Base-by-base conservation (phyloP, 2,113 vertebrate species). In the Proterorhinus semilunaris region DNA sequence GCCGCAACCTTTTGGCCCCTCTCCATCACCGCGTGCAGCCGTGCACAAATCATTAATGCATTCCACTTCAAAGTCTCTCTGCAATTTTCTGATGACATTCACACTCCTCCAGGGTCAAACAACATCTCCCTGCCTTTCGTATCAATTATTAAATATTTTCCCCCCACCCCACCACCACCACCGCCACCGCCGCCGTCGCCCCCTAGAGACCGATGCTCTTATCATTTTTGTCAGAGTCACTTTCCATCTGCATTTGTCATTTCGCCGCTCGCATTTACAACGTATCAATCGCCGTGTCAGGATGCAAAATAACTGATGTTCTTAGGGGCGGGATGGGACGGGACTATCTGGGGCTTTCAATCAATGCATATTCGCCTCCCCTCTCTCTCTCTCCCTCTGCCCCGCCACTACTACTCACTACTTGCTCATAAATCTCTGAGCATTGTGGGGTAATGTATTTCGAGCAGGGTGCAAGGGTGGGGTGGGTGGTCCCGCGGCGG, bases 91-190 rank as follows among this genome's bases (percentile, higher is more conserved):
- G 95, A 95, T 96, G 97, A 98, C 96, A 98, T 98, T 98, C 95
- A 96, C 93, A 93, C 95, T 96, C 95, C 95, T 98, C 95, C 96
- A 97, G 96, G 97, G 97, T 99, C 97, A 98, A 96, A 96, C 95
- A 95, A 94, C 96, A 96, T 96, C 95, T 96, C 95, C 90, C 94
- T 94, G 95, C 94, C 95, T 97, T 55, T 94, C 93, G 94, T 96
- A 96, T 96, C 88, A 96, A 98, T 98, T 96, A 98, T 98, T 98
- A 98, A 98, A 98, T 98, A 98, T 98, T 98, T 98, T 98, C 95
- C 94, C 94, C 94, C 58, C 95, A 95, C 95, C 93, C 84, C 1
- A 1, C 27, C 1, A 27, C 27, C 27, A 36, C 27, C 27, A 5
- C 27, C 27, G 2, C 27, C 27, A 5, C 27, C 27, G 2, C 27